phyloP scores from a whole-genome alignment of 1,140 invertebrate genomes.

The Drosophila grimshawi region DNA sequence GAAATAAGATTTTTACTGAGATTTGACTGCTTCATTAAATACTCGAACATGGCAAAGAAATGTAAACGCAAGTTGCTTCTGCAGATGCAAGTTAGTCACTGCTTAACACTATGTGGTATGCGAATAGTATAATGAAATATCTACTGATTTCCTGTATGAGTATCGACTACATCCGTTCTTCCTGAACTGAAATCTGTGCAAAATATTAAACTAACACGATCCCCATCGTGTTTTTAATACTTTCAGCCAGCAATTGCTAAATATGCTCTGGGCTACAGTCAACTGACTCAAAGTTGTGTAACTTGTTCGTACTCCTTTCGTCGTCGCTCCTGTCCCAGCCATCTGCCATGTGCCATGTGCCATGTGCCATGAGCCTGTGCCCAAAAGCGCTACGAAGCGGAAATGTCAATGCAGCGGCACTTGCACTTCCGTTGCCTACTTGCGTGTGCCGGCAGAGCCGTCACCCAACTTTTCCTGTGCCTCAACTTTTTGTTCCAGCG shows the following conservation, averaged over 20 bases:
- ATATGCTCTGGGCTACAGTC: constrained; percentile 54
- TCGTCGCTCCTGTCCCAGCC: constrained; percentile 15
- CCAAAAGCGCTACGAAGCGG: constrained; percentile 75
- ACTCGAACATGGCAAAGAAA: constrained; percentile 10
- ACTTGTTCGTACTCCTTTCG: constrained; percentile 25
- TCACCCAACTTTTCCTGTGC: constrained; percentile 60
- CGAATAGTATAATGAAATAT: constrained; percentile 6
- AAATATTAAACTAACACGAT: constrained; percentile 32
- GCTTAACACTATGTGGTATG: background rate
- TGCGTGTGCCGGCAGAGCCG: constrained; percentile 56
- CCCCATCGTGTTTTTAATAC: background rate
- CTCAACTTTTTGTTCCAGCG: constrained; percentile 67
- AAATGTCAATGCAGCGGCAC: constrained; percentile 81
- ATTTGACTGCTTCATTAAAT: constrained; percentile 61
- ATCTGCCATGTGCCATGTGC: constrained; percentile 28
- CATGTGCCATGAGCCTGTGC: constrained; percentile 10
- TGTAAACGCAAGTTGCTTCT: background rate
- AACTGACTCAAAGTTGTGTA: constrained; percentile 69
- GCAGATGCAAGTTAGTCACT: background rate
- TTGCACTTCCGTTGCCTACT: constrained; percentile 76
- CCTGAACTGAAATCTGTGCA: constrained; percentile 11
- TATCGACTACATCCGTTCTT: constrained; percentile 26
- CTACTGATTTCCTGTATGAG: constrained; percentile 25
- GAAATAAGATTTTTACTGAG: constrained; percentile 51
- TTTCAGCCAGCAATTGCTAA: constrained; percentile 43